Evolutionary conservation across 2,888 invertebrate genomes (phyloP).

Genomic region (Hanleya hanleyi): DNA sequence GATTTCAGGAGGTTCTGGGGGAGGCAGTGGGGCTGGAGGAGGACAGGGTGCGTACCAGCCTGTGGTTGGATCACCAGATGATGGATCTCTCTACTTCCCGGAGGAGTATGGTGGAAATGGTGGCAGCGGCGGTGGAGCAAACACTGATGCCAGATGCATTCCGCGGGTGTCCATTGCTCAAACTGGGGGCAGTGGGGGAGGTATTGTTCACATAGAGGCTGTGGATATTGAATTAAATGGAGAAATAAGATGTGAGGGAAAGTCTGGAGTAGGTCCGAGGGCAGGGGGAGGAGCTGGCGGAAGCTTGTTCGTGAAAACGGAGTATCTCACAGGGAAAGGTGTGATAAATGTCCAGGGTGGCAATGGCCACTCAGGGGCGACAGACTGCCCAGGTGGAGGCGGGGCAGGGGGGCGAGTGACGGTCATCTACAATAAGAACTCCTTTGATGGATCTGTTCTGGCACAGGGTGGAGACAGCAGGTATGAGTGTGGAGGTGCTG

Average conservation of each 20-base stretch:
- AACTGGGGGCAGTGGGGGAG: conserved; percentile 52
- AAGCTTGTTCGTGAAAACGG: conserved; percentile 46
- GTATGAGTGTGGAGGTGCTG: conserved; percentile 60
- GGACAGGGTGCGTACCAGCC: conserved; percentile 42
- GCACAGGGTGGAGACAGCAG: conserved; percentile 48
- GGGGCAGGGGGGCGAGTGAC: conserved; percentile 60
- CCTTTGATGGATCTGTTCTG: conserved; percentile 40
- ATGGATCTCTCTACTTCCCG: conserved; percentile 51
- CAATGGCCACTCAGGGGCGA: conserved; percentile 10
- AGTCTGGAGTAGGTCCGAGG: conserved; percentile 39
- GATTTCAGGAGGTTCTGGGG: conserved; percentile 49
- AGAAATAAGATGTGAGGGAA: conserved; percentile 39
- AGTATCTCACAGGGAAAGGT: conserved; percentile 40
- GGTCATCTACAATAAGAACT: conserved; percentile 39
- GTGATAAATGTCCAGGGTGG: conserved; percentile 44
- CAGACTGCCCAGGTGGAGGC: conserved; percentile 53
- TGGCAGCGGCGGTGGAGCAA: conserved; percentile 48
- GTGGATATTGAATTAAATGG: conserved; percentile 36
- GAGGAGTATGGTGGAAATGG: conserved; percentile 52
- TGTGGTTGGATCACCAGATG: conserved; percentile 44
- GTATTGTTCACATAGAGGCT: conserved; percentile 47
- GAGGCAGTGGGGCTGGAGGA: conserved; percentile 48
- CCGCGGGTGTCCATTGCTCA: conserved; percentile 15
- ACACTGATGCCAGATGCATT: conserved; percentile 33
- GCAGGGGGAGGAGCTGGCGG: conserved; percentile 59